Base-by-base conservation (phyloP, 1,140 invertebrate species). In the Saxidomus purpurata region DNA sequence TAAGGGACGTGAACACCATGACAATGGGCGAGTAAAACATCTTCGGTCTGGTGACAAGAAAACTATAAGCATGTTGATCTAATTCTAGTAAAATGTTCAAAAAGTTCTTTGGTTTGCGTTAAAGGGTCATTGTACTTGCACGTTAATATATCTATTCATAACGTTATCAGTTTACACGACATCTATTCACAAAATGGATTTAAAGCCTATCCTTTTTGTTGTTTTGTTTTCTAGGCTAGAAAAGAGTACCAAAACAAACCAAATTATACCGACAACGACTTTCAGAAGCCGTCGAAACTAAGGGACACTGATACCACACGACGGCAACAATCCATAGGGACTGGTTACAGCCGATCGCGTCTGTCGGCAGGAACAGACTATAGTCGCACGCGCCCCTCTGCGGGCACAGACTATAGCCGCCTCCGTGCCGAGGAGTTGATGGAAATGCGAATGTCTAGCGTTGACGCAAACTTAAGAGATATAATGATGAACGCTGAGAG, bases 351-450 rank as follows among this genome's bases (percentile, higher is more conserved):
- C 19, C 19, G 6, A 40, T 40, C 22, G 1, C 38, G n/a, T 49
- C n/a, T 25, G 17, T 49, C 74, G 43, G 74, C 11, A 52, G 25
- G 40, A 76, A 9, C 34, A 15, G 38, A 47, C 11, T 43, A 76
- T 43, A 83, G n/a, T 6, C 55, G 61, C 17, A 25, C 69, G 11
- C 82, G 36, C 22, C 28, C 63, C 34, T 47, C 74, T 6, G 47
- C 25, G 15, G 9, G 76, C n/a, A 36, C 25, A 0, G 49, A 79
- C 76, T 79, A 79, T 22, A 76, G 13, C 25, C 40, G 67, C 36
- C 49, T 85, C 19, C 83, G 83, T 11, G 83, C 83, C n/a, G 69
- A 67, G 11, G 83, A 85, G 49, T 55, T 85, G 28, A 59, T 83
- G 59, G 28, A 59, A 40, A 85, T 85, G 67, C 63, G 63, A 71